Evolutionary conservation across 2,113 vertebrate genomes (phyloP).

Genomic region (Azemiops feae): DNA sequence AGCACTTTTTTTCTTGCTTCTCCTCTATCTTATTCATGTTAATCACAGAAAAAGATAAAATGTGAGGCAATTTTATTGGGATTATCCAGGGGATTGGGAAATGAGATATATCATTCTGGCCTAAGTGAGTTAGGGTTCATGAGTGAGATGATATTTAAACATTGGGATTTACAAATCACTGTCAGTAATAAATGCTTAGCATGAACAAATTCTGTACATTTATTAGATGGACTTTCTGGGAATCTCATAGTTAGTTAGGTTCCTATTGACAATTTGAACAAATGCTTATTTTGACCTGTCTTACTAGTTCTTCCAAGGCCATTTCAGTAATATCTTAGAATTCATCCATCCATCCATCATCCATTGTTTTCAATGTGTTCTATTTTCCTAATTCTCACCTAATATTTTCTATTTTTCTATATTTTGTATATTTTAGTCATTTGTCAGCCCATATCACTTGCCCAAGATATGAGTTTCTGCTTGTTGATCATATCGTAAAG

Average conservation of each 20-base stretch:
- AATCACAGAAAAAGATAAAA: constrained; percentile 30
- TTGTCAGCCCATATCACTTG: background rate
- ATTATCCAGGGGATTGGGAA: background rate
- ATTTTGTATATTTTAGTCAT: background rate
- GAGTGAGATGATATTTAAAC: background rate
- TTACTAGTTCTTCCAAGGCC: background rate
- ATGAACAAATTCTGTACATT: background rate
- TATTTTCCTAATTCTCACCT: background rate
- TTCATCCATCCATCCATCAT: background rate
- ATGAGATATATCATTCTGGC: background rate
- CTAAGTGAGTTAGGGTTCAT: background rate
- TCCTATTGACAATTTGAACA: background rate
- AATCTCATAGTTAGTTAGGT: background rate
- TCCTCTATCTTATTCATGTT: background rate
- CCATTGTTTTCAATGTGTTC: background rate
- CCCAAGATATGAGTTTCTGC: background rate
- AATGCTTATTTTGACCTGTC: background rate
- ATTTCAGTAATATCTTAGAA: background rate
- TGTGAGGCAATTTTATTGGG: constrained; percentile 33
- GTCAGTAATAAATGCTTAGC: background rate
- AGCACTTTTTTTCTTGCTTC: constrained; percentile 3
- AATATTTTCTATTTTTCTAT: background rate
- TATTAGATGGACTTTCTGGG: background rate
- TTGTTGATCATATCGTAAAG: background rate
- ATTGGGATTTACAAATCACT: background rate